Base-by-base conservation (phyloP, 2,113 vertebrate genomes). In the Marcusenius ussheri region DNA sequence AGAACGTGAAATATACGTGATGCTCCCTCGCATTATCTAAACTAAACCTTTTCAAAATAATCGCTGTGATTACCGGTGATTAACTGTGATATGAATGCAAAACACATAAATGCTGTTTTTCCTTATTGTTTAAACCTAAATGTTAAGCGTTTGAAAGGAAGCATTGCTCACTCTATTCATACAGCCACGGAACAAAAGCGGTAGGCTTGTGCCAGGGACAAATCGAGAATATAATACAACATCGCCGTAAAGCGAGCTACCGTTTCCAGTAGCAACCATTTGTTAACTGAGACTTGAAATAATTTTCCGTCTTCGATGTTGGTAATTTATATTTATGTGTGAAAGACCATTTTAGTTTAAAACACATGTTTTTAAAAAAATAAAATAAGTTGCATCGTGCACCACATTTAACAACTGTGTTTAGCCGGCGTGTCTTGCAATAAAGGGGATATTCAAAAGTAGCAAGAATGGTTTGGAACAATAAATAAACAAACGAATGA, bases 241-340 rank as follows among this genome's bases (percentile, higher is more conserved):
- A 39, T 45, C 39, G 80, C 80, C 46, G 39, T 62, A 84, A 58
- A 31, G 1, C 51, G 21, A 85, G 21, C 47, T 31, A 84, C 80
- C 62, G 89, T 89, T 84, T 89, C 89, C 89, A 85, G 42, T 62
- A 85, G 89, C 89, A 89, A 89, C 89, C 80, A 84, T 17, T 89
- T 85, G 77, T 85, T 89, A 58, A 62, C 27, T 45, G 27, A 51
- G 49, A 87, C 27, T 39, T 53, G 85, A 53, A 87, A 53, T 51
- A 47, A 87, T 49, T 27, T 45, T 35, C n/a, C n/a, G 11, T 53
- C 27, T 87, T 87, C n/a, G 47, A 39, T 87, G 6, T 17, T 53
- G n/a, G 49, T 87, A 24, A 47, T 89, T 62, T 53, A 35, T 89
- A 74, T 89, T 49, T 51, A 42, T 89, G 49, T 58, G 51, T 83